A percentile compares a stretch with the other conserved stretches of the same genome.
Evolutionary conservation across 2,113 vertebrate genomes (phyloP).

Genomic region (Leptosomus discolor): DNA sequence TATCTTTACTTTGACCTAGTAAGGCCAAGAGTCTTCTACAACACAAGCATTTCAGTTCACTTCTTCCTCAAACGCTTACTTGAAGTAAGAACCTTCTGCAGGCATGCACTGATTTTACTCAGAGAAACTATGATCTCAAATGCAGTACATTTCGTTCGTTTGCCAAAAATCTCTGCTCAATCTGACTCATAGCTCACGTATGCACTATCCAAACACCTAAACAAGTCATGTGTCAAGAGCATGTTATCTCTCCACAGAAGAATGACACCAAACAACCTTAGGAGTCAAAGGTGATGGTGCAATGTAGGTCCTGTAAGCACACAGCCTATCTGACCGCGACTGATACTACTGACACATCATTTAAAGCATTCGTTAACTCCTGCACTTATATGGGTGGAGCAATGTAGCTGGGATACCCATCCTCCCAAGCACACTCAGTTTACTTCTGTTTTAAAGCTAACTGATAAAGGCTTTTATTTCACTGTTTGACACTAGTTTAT

Average conservation of each 20-base stretch:
- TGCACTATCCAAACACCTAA: not conserved
- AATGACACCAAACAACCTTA: not conserved
- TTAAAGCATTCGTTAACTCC: not conserved
- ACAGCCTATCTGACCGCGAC: not conserved
- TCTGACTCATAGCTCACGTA: not conserved
- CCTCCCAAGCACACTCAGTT: not conserved
- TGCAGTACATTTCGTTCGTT: not conserved
- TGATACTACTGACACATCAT: not conserved
- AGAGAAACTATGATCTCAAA: not conserved
- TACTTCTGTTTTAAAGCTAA: not conserved
- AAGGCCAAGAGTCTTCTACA: not conserved
- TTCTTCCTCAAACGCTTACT: not conserved
- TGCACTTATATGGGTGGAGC: not conserved
- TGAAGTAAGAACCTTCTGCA: not conserved
- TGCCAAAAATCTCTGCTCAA: not conserved
- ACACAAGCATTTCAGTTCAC: not conserved
- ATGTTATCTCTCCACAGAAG: not conserved
- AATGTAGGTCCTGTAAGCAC: not conserved
- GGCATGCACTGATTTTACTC: not conserved
- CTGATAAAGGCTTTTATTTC: not conserved
- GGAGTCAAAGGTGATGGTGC: not conserved
- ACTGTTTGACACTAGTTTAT: not conserved
- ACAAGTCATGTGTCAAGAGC: not conserved
- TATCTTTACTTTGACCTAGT: not conserved
- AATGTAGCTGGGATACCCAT: not conserved